Percentiles rank a stretch among this genome's conserved stretches.
Evolutionary conservation across 2,797 vertebrate species (phyloP).

Genomic region (Oryzias dopingdopingensis): DNA sequence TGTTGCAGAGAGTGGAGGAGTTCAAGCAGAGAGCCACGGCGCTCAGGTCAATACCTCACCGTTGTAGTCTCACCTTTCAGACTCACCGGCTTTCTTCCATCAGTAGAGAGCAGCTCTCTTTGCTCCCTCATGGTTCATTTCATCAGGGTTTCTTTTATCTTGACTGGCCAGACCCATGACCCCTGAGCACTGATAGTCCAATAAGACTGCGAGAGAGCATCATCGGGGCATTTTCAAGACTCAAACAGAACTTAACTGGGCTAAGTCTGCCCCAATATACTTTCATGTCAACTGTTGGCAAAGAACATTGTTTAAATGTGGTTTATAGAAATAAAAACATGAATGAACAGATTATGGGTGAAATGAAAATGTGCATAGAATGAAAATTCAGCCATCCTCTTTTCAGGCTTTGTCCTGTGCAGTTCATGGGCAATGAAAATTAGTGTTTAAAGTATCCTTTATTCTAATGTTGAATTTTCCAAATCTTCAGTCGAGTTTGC

Average conservation of each 20-base stretch:
- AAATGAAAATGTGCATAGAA: constrained; percentile 48
- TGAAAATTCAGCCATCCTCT: constrained; percentile 1
- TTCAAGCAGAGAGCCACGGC: constrained; percentile 53
- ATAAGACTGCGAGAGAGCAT: constrained; percentile 54
- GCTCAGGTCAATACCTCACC: constrained; percentile 57
- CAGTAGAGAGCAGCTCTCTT: constrained; percentile 60
- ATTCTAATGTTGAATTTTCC: constrained; percentile 25
- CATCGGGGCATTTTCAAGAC: constrained; percentile 47
- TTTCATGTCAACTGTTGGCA: constrained; percentile 35
- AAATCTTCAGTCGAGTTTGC: constrained; percentile 26
- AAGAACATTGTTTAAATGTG: constrained; percentile 36
- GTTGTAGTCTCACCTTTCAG: constrained; percentile 67
- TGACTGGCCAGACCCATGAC: constrained; percentile 74
- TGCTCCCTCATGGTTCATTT: constrained; percentile 69
- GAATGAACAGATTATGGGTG: constrained; percentile 41
- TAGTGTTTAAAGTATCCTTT: constrained; percentile 35
- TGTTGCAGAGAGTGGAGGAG: constrained; percentile 24
- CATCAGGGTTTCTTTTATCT: constrained; percentile 77
- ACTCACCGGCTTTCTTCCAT: constrained; percentile 62
- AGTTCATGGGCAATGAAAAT: constrained; percentile 47
- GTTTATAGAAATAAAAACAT: constrained; percentile 32
- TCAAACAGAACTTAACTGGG: constrained; percentile 47
- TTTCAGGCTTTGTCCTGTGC: too few relatives aligned
- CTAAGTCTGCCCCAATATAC: constrained; percentile 41
- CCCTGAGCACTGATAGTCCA: constrained; percentile 67